Evolutionary conservation across 2,888 invertebrate species (phyloP).

Genomic region (Flabesymbios commensalis): DNA sequence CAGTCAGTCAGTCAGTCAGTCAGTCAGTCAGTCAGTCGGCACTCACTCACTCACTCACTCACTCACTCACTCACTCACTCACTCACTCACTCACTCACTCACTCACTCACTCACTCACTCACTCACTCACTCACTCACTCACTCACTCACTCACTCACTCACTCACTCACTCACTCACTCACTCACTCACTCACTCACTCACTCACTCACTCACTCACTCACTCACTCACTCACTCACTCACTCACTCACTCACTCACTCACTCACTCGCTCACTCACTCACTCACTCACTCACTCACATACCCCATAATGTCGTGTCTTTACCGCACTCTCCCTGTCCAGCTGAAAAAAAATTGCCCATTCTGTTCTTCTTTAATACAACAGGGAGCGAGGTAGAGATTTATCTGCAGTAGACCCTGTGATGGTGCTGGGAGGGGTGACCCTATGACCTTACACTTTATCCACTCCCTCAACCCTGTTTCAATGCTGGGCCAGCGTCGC

Average conservation of each 20-base stretch:
- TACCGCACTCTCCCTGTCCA: too few relatives aligned
- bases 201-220: conserved; percentile 17
- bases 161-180: conserved; percentile 14
- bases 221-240: conserved; percentile 17
- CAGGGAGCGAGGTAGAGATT: too few relatives aligned
- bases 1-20: too few relatives aligned
- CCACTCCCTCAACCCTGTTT: too few relatives aligned
- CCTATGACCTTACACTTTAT: too few relatives aligned
- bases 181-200: conserved; percentile 17
- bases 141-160: conserved; percentile 13
- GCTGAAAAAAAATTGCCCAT: too few relatives aligned
- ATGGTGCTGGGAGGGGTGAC: too few relatives aligned
- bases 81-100: conserved; percentile 11
- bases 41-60: conserved; percentile 14
- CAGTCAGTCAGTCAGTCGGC: background rate
- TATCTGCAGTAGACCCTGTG: too few relatives aligned
- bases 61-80: conserved; percentile 14
- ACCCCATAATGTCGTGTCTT: too few relatives aligned
- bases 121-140: conserved; percentile 5
- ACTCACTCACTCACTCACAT: too few relatives aligned
- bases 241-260: conserved; percentile 15
- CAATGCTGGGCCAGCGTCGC: too few relatives aligned
- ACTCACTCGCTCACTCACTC: conserved; percentile 7
- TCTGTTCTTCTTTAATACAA: too few relatives aligned
- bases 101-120: conserved; percentile 8